phyloP scores from a whole-genome alignment of 2,113 vertebrate species.

The Syrmaticus mikado region DNA sequence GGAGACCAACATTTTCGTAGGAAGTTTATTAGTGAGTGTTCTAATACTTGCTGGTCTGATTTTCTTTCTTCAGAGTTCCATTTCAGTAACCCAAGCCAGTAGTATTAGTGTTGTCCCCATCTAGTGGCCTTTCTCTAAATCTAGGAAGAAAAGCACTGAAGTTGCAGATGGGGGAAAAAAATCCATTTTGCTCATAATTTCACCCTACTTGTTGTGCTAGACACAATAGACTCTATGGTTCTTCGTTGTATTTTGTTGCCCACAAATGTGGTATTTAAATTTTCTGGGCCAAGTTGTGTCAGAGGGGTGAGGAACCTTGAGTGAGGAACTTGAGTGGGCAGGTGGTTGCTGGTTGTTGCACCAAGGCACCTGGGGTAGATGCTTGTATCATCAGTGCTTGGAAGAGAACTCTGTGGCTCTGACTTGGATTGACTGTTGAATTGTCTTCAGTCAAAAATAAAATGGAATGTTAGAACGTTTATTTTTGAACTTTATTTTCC shows the following conservation, averaged over 20 bases:
- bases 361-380: rapidly evolving
- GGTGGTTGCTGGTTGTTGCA: rapidly evolving
- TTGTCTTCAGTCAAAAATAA: neutral
- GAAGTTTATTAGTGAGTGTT: neutral
- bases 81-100: neutral
- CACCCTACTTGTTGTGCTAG: neutral
- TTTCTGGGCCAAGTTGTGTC: neutral
- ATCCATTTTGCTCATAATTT: neutral
- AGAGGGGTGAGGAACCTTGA: neutral
- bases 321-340: neutral
- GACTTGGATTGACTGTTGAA: rapidly evolving
- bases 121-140: neutral
- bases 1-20: neutral
- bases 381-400: neutral
- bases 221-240: neutral
- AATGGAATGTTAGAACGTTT: neutral
- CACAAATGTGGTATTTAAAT: neutral
- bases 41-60: neutral
- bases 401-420: neutral
- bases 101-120: neutral
- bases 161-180: neutral
- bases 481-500: neutral
- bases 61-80: neutral
- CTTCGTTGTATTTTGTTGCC: neutral
- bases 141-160: neutral